Evolutionary conservation across 2,113 vertebrate genomes (phyloP), one percentile per base, ranked within the genome.

Genomic region (Pygoscelis antarcticus): DNA sequence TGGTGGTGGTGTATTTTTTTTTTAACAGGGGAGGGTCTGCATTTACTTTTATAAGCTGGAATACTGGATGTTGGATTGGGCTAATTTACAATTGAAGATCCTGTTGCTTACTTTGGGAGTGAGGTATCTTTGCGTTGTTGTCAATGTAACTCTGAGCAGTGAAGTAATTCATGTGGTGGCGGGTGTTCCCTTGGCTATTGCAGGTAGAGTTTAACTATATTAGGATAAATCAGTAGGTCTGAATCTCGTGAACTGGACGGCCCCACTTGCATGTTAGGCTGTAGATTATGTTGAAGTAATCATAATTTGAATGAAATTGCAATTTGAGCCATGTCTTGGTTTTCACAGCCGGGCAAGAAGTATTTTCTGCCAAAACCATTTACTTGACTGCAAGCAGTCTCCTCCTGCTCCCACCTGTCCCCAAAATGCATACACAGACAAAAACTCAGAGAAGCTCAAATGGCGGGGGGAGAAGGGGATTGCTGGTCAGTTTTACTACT

Each of bases 51-150:
- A 6, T 23, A 40, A 62, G 11, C 18, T 25, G 5, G 38, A 25
- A 52, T 60, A 25, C 8, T 55, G 46, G 10, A 10, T 71, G 49
- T 77, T 95, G 54, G 30, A 17, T 29, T 78, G 74, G 66, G 46
- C 21, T 70, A 34, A 51, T 15, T 78, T 76, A 36, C 22, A 60
- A 4, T 1, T 70, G 51, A 49, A 68, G 13, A 23, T 49, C 10
- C n/a, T 44, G 11, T 62, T 94, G 40, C 32, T 91, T 88, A 1
- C 13, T 72, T 79, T 46, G 8, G 62, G 20, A 88, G 54, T 86
- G 92, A 95, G 87, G 34, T 25, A 10, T 85, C 91, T 97, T 86
- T 92, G 96, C 91, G 80, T 61, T 97, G 87, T 97, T 97, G 87
- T 97, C 97, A 96, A 3, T 47, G 42, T 76, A 65, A 91, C 84